Conservation (phyloP, 2,113 vertebrate species). For the Atractosteus spatula region DNA sequence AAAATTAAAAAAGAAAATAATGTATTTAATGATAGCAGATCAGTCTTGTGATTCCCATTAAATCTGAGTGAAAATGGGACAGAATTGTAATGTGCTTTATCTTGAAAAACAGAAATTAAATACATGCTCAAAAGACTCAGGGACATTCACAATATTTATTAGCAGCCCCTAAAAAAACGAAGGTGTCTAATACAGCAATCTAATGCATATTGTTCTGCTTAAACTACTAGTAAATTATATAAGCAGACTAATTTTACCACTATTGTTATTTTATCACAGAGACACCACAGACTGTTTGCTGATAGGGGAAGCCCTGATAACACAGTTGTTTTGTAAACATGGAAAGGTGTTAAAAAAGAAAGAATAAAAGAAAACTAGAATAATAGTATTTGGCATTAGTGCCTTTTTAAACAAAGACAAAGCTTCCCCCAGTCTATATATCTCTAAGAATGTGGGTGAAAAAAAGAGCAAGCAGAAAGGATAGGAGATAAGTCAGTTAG, state of each 20-base stretch:
- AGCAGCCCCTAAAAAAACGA: not conserved
- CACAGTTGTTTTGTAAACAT: not conserved
- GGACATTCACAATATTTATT: not conserved
- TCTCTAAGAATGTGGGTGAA: conserved; percentile 1
- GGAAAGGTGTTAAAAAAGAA: not conserved
- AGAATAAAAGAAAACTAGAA: too few species aligned
- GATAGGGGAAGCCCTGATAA: not conserved
- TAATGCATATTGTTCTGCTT: not conserved
- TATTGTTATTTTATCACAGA: too few species aligned
- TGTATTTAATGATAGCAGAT: too few species aligned
- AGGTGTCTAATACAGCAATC: not conserved
- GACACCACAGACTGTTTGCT: too few species aligned
- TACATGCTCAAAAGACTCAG: too few species aligned
- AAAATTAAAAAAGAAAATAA: too few species aligned
- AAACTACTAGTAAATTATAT: not conserved
- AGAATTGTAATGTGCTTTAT: too few species aligned
- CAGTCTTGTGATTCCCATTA: too few species aligned
- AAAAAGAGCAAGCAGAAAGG: not conserved
- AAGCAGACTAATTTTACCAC: not conserved
- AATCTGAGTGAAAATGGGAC: too few species aligned
- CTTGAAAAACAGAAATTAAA: too few species aligned
- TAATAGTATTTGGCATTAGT: not conserved
- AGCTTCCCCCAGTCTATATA: not conserved
- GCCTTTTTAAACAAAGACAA: not conserved
- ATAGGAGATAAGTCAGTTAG: conserved; percentile 8